phyloP scores from a whole-genome alignment of 2,113 vertebrate genomes.

The Rhabdornis inornatus region DNA sequence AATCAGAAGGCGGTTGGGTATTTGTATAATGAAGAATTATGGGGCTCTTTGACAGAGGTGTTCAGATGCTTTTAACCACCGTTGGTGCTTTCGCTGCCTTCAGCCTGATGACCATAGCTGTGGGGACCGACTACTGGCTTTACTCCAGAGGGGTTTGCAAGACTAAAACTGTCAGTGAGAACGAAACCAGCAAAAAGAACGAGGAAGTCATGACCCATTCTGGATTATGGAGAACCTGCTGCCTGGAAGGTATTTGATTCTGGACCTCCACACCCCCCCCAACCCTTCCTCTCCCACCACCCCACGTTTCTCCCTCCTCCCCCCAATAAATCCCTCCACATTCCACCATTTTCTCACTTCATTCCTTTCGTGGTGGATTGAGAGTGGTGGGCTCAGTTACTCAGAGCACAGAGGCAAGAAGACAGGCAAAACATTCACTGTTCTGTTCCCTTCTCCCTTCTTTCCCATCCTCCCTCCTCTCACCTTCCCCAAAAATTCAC shows the following conservation, averaged over 20 bases:
- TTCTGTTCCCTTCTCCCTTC: background rate
- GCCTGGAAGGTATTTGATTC: conserved; percentile 92
- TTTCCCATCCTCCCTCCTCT: background rate
- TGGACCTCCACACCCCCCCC: conserved; percentile 42
- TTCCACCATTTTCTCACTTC: conserved; percentile 81
- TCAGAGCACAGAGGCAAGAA: conserved; percentile 56
- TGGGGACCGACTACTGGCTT: conserved; percentile 99
- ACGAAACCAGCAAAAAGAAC: conserved; percentile 99
- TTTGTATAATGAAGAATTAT: conserved; percentile 99
- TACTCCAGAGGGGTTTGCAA: conserved; percentile 98
- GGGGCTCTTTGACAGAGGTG: conserved; percentile 99
- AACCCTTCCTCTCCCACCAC: conserved; percentile 16
- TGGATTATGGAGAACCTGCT: conserved; percentile 99
- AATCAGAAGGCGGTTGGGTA: conserved; percentile 93
- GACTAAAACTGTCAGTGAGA: conserved; percentile 93
- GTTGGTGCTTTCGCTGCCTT: conserved; percentile 99
- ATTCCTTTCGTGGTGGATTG: conserved; percentile 30
- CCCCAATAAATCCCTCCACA: conserved; percentile 64
- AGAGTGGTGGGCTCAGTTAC: conserved; percentile 68
- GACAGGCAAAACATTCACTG: conserved; percentile 52
- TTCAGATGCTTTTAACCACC: conserved; percentile 99
- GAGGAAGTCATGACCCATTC: conserved; percentile 99
- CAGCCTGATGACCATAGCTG: conserved; percentile 99
- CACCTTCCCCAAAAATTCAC: background rate
- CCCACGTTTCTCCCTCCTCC: conserved; percentile 5